phyloP scores from a whole-genome alignment of 2,113 vertebrate species.

The Sarotherodon lohbergeri region DNA sequence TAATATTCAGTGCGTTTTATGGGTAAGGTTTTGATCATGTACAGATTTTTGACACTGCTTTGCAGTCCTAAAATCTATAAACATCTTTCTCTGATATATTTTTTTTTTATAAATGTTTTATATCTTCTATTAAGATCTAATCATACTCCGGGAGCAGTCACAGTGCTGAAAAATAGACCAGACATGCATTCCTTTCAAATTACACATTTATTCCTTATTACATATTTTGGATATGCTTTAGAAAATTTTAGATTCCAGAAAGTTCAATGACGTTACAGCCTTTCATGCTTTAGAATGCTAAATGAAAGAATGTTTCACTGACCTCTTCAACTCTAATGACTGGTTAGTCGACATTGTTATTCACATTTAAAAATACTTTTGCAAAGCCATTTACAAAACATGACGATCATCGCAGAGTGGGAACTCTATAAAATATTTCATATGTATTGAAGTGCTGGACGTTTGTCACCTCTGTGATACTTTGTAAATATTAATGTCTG shows the following conservation, averaged over 20 bases:
- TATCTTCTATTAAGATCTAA: not conserved
- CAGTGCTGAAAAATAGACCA: not conserved
- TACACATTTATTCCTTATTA: not conserved
- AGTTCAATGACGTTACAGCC: not conserved
- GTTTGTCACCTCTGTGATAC: conserved; percentile 14
- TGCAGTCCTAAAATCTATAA: not conserved
- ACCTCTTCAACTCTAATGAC: not conserved
- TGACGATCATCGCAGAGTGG: not conserved
- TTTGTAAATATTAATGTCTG: conserved; percentile 46
- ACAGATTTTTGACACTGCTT: not conserved
- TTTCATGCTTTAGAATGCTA: not conserved
- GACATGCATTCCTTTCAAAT: not conserved
- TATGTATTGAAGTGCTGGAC: not conserved
- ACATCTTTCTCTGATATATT: not conserved
- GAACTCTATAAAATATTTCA: not conserved
- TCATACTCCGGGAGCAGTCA: not conserved
- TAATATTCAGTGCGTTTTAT: not conserved
- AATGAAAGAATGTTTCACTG: not conserved
- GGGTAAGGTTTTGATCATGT: not conserved
- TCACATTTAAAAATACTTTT: not conserved
- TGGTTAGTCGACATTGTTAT: not conserved
- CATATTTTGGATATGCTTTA: not conserved
- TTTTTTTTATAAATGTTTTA: not conserved
- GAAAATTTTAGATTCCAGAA: not conserved
- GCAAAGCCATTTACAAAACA: not conserved